These are phyloP conservation scores for Brachionichthys hirsutus DNA, from an alignment of 2,113 vertebrate species.

Conservation along the genomic window DNA sequence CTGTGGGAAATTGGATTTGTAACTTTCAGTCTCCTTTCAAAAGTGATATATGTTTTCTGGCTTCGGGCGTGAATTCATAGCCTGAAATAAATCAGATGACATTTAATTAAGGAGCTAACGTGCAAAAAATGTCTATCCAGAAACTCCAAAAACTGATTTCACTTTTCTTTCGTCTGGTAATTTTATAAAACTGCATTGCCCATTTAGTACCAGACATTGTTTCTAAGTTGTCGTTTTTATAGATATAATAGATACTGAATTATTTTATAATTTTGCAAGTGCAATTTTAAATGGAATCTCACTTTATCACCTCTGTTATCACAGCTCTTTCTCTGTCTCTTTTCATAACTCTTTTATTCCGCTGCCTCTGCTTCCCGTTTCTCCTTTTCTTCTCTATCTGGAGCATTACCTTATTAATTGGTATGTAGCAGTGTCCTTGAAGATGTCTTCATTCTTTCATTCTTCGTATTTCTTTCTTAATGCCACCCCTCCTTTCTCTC, in stretches of 20 bases:
- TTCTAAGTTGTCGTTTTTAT: conserved; percentile 14
- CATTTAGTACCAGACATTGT: conserved; percentile 22
- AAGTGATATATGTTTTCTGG: conserved; percentile 6
- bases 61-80: conserved; percentile 6
- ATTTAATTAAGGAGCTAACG: conserved; percentile 13
- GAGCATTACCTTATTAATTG: conserved; percentile 10
- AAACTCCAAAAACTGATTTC: conserved; percentile 5
- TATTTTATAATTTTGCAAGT: conserved; percentile 5
- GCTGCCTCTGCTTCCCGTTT: neutral
- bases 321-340: neutral
- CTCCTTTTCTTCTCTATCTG: conserved; percentile 1
- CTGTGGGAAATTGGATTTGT: conserved; percentile 2
- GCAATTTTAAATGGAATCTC: conserved; percentile 24
- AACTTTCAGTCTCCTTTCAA: neutral
- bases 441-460: conserved; percentile 1
- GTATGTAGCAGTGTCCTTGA: conserved; percentile 14
- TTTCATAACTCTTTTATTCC: neutral
- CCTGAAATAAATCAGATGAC: conserved; percentile 13
- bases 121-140: neutral
- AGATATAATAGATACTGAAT: neutral
- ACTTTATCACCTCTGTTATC: conserved; percentile 6
- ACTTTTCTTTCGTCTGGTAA: neutral
- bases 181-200: neutral
- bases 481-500: neutral
- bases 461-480: neutral